phyloP scores from a whole-genome alignment of 1,140 invertebrate genomes.

The Proctacanthus coquilletti region DNA sequence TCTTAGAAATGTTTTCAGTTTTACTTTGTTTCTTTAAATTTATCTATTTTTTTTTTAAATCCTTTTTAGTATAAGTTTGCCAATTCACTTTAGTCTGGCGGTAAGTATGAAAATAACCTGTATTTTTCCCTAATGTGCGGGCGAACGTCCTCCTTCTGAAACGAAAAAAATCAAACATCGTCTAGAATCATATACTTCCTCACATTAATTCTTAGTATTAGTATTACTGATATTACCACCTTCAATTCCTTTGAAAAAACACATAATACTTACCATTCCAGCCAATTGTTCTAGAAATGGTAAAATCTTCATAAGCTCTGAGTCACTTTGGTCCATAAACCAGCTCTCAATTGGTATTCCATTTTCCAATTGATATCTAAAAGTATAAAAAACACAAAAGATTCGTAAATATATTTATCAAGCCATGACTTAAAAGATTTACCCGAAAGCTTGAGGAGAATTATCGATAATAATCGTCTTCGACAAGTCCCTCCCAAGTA shows the following conservation, averaged over 20 bases:
- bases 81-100: conserved; percentile 47
- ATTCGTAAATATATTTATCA: conserved; percentile 5
- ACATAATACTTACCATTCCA: conserved; percentile 40
- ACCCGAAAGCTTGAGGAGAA: conserved; percentile 83
- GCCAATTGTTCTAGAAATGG: conserved; percentile 86
- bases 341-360: conserved; percentile 96
- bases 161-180: conserved; percentile 15
- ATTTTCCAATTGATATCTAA: conserved; percentile 68
- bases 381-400: conserved; percentile 17
- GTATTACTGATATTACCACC: background rate
- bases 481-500: conserved; percentile 80
- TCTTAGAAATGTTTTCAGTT: too few species aligned
- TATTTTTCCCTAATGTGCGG: conserved; percentile 81
- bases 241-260: conserved; percentile 7
- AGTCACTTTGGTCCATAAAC: conserved; percentile 84
- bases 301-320: conserved; percentile 80
- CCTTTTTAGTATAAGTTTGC: background rate
- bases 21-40: too few species aligned
- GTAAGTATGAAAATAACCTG: conserved; percentile 73
- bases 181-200: conserved; percentile 5
- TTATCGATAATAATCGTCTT: conserved; percentile 89
- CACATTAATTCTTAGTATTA: background rate
- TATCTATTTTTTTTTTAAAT: too few species aligned
- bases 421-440: conserved; percentile 14
- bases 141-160: conserved; percentile 79